These are phyloP conservation scores for Craseonycteris thonglongyai DNA, from an alignment of 2,113 vertebrate species.

Conservation along the genomic window DNA sequence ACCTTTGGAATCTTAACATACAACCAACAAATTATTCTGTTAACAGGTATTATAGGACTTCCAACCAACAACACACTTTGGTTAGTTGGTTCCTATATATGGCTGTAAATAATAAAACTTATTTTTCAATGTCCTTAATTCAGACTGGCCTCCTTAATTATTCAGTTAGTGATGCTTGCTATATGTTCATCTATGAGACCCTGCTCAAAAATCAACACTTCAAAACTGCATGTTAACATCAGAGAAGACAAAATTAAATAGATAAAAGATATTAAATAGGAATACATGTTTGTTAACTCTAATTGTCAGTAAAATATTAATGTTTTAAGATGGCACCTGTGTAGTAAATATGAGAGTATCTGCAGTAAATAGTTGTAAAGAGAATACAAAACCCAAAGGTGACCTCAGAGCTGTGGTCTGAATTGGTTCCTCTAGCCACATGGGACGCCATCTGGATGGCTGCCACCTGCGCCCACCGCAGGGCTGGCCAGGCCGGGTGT, in stretches of 20 bases:
- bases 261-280: neutral
- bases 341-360: neutral
- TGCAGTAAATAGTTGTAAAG: neutral
- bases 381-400: constrained; percentile 38
- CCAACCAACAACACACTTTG: neutral
- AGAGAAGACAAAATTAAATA: constrained; percentile 4
- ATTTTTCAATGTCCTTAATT: neutral
- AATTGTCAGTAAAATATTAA: neutral
- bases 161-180: neutral
- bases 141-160: neutral
- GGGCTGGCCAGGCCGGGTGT: accelerated
- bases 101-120: neutral
- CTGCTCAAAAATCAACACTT: constrained; percentile 5
- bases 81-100: neutral
- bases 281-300: neutral
- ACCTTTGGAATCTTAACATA: neutral
- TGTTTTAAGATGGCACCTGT: neutral
- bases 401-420: neutral
- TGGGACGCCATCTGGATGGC: neutral
- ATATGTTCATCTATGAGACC: neutral
- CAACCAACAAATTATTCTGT: neutral
- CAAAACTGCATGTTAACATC: neutral
- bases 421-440: neutral
- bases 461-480: accelerated
- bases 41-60: neutral